Base-by-base conservation (phyloP, 1,140 invertebrate species). In the Zelostemma sp. region DNA sequence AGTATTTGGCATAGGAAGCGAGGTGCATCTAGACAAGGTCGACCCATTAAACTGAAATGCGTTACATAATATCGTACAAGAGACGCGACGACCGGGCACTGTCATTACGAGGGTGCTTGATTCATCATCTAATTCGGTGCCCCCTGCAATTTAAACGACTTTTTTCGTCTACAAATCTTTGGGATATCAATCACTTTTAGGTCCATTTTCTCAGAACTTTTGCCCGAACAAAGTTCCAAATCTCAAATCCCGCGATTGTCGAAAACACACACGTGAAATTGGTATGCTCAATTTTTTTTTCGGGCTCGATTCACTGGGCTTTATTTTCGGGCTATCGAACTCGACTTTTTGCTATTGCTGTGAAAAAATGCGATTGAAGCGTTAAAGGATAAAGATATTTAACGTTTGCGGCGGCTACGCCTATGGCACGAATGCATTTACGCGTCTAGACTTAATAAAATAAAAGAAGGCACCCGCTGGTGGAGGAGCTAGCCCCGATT, bases 401-500 rank as follows among this genome's bases (percentile, higher is more conserved):
- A 19, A 51, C 62, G 50, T 72, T 68, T 73, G 64, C 59, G 73
- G 72, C 68, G 74, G 73, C 80, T 80, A 81, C 80, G 81, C 77
- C 81, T 81, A 79, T 80, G 77, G 73, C 79, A 77, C 78, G 81
- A 83, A 82, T 82, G 81, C 81, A 80, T 85, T 83, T 83, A 80
- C 78, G 77, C 77, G 83, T 84, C 83, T 85, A 84, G 83, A 85
- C 81, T 83, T 82, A 80, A 81, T 81, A 82, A 85, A 84, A 83
- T 84, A 85, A 84, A 85, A 83, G 74, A 83, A 85, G 78, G 71
- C 73, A 74, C 72, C 68, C 71, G 69, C 69, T 72, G 64, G 68
- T 68, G 75, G 51, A 73, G 65, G 63, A 73, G 68, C 71, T 75
- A 66, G 69, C 50, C 56, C 72, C 71, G 74, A 79, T 79, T 80